These are phyloP conservation scores for Pachymerium ferrugineum DNA, from an alignment of 2,888 invertebrate genomes.

Conservation along the genomic window DNA sequence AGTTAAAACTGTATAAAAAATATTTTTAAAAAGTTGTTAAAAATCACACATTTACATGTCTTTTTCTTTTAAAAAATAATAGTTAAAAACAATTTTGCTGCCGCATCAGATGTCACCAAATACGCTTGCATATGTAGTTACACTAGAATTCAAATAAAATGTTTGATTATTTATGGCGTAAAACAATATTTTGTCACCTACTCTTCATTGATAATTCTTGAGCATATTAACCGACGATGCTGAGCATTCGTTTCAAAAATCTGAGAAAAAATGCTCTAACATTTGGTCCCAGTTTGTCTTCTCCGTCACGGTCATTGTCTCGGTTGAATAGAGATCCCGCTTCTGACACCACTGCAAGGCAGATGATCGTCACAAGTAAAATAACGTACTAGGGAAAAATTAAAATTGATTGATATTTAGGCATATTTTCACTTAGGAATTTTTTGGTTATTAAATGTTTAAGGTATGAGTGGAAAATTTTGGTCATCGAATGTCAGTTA, in stretches of 20 bases:
- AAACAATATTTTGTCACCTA: too few species aligned
- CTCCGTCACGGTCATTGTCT: not conserved
- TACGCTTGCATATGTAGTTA: too few species aligned
- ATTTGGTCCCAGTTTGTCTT: not conserved
- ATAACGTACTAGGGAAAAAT: not conserved
- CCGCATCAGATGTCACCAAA: too few species aligned
- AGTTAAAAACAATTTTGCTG: too few species aligned
- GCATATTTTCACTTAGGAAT: not conserved
- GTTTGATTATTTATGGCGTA: too few species aligned
- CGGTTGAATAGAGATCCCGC: not conserved
- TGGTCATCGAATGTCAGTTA: not conserved
- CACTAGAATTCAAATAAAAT: too few species aligned
- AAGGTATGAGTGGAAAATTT: not conserved
- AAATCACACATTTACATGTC: too few species aligned
- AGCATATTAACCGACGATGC: slow-evolving; percentile 3
- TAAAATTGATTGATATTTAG: not conserved
- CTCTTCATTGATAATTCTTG: too few species aligned
- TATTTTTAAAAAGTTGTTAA: not conserved
- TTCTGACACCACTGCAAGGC: not conserved
- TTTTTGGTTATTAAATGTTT: not conserved
- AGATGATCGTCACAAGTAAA: not conserved
- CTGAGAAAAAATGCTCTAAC: not conserved
- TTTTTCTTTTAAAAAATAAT: too few species aligned
- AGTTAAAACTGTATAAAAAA: not conserved
- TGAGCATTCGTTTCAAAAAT: slow-evolving; percentile 2